Evolutionary conservation across 2,888 invertebrate species (phyloP), one percentile per base, ranked within the genome.

Genomic region (Cheilosia variabilis): DNA sequence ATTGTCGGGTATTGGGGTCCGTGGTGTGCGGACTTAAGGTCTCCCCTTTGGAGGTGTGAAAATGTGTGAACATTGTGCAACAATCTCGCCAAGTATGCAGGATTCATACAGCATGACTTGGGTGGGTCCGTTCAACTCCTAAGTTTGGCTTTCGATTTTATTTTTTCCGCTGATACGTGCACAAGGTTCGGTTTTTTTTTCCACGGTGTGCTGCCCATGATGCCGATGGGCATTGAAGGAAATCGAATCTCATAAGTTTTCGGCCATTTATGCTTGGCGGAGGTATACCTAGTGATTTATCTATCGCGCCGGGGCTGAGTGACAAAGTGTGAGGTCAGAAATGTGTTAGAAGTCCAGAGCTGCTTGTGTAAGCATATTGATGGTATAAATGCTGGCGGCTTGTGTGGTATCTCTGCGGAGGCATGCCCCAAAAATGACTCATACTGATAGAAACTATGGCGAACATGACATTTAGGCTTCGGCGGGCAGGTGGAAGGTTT

Each of bases 51-150:
- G 66, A 86, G 86, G 86, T 86, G 76, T 86, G 86, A 86, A 86
- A 86, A 81, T 86, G 81, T 86, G 81, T 81, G 86, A 80, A 76
- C 86, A 81, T 86, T 81, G 86, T 80, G 81, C 80, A 77, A 81
- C 66, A 52, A 86, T 76, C 65, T 45, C 53, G 57, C 34, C 47
- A 80, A 47, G 71, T 77, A 80, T 81, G 66, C 75, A 66, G 80
- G 86, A 81, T 80, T 45, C 81, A 58, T 76, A 76, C 63, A 24
- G 57, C 68, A 79, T 79, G 66, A 63, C 68, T 73, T 86, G 86
- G 86, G 86, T 86, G 72, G 86, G 86, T 86, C 81, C 80, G 71
- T 84, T 83, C 78, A 78, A 62, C 68, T 83, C 68, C 27, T 15
- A 62, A 68, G 60, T 34, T 65, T 27, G 52, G 31, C 53, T 62